These are phyloP conservation scores for Tromatobia lineatoria DNA, from an alignment of 2,888 invertebrate genomes.

Conservation along the genomic window DNA sequence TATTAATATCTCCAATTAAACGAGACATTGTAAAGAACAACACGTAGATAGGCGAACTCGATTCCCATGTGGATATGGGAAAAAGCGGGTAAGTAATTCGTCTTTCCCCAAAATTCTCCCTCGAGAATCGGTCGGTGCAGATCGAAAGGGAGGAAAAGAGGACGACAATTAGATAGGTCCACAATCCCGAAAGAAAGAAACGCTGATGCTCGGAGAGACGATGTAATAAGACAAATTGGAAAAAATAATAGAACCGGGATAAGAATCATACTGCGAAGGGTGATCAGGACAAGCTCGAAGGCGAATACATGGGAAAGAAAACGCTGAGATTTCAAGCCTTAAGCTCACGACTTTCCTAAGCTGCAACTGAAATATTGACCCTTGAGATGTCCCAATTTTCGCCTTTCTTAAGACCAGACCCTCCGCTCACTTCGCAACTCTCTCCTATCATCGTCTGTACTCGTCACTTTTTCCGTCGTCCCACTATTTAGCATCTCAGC, in stretches of 20 bases:
- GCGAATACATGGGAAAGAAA: constrained; percentile 4
- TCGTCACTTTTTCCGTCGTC: constrained; percentile 18
- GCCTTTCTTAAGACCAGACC: constrained; percentile 34
- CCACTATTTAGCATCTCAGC: constrained; percentile 28
- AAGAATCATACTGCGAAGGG: constrained; percentile 27
- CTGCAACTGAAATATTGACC: constrained; percentile 67
- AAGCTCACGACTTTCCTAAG: constrained; percentile 50
- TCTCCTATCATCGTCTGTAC: neutral
- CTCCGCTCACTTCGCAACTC: neutral
- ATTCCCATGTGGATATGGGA: neutral
- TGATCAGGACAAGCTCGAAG: neutral
- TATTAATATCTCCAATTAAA: constrained; percentile 37
- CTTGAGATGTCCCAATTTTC: constrained; percentile 63
- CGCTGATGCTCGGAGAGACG: constrained; percentile 23
- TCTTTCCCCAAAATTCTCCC: neutral
- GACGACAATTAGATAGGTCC: constrained; percentile 6
- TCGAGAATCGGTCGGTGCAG: constrained; percentile 14
- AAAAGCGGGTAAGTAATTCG: constrained; percentile 10
- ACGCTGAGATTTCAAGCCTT: constrained; percentile 60
- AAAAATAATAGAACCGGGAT: constrained; percentile 59
- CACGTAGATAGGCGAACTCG: neutral
- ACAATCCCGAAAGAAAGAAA: constrained; percentile 15
- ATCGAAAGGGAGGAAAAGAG: constrained; percentile 21
- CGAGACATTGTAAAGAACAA: constrained; percentile 41
- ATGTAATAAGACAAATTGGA: constrained; percentile 58